Evolutionary conservation across 2,888 invertebrate species (phyloP), one percentile per base, ranked within the genome.

Genomic region (Pseudeuparius sepicola): DNA sequence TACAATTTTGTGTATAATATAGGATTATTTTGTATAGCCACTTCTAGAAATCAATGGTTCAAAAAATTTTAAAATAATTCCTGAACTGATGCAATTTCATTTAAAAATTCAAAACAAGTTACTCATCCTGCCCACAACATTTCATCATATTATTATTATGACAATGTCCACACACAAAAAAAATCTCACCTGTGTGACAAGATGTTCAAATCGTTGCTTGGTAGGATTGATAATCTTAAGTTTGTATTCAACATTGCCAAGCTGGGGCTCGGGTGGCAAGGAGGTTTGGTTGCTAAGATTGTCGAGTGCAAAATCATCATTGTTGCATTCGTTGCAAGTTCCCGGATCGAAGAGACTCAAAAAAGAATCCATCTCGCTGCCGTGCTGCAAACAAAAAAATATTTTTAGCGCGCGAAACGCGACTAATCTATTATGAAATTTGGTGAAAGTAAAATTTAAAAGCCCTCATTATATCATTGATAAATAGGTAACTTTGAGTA

Each of bases 171-270:
- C n/a, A n/a, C n/a, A n/a, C n/a, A n/a, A n/a, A n/a, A n/a, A n/a
- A n/a, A n/a, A n/a, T n/a, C 41, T 50, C 55, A 78, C 80, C 75
- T 98, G 98, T 0, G 97, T 98, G 12, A 97, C 92, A 16, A 98
- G 68, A 64, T 97, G 97, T 61, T 98, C 92, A 54, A 93, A 83
- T 40, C 97, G 71, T 49, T 84, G 80, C 57, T 84, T 82, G 13
- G 92, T 85, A 0, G 94, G 89, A 60, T 85, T 86, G 4, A 96
- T 84, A 36, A 98, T 69, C 55, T 96, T 93, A 37, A 97, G 63
- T 66, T 97, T 96, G 62, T 96, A 96, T 63, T 96, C 96, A 16
- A 96, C 78, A 60, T 96, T 96, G 5, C 96, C 96, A 52, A 89
- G 77, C 56, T 93, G 83, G 0, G 92, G 88, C 59, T 93, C 92